phyloP scores from a whole-genome alignment of 53 echinoderm and acorn worm genomes.

The Crossaster papposus region DNA sequence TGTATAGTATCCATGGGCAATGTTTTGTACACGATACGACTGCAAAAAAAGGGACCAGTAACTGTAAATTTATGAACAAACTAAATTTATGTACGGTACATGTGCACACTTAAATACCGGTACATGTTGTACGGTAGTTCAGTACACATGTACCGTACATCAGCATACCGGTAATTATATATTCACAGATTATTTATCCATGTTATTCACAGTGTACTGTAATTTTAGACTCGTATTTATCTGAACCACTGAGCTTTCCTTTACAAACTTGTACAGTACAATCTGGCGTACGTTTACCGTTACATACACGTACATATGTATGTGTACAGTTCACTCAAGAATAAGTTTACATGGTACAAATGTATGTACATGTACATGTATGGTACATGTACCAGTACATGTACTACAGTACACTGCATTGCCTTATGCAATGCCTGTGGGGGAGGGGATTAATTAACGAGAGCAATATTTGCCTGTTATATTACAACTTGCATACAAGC shows the following conservation, averaged over 20 bases:
- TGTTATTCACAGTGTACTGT: neutral
- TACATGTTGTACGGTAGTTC: too few relatives aligned
- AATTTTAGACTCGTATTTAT: too few relatives aligned
- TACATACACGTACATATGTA: neutral
- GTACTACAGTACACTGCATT: neutral
- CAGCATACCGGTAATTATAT: neutral
- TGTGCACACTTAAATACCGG: too few relatives aligned
- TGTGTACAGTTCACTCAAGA: neutral
- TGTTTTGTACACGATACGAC: too few relatives aligned
- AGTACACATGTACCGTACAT: too few relatives aligned
- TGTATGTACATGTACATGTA: neutral
- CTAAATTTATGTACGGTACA: too few relatives aligned
- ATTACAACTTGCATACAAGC: neutral
- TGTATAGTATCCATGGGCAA: too few relatives aligned
- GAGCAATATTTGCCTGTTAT: neutral
- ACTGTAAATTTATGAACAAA: too few relatives aligned
- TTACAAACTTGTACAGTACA: too few relatives aligned
- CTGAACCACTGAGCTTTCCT: neutral
- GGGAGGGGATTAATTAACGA: neutral
- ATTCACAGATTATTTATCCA: neutral
- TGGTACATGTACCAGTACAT: neutral
- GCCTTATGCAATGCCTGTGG: neutral
- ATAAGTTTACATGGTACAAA: too few relatives aligned
- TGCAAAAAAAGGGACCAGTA: too few relatives aligned
- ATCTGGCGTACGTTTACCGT: too few relatives aligned